phyloP scores from a whole-genome alignment of 2,797 vertebrate species.

The Mus caroli region DNA sequence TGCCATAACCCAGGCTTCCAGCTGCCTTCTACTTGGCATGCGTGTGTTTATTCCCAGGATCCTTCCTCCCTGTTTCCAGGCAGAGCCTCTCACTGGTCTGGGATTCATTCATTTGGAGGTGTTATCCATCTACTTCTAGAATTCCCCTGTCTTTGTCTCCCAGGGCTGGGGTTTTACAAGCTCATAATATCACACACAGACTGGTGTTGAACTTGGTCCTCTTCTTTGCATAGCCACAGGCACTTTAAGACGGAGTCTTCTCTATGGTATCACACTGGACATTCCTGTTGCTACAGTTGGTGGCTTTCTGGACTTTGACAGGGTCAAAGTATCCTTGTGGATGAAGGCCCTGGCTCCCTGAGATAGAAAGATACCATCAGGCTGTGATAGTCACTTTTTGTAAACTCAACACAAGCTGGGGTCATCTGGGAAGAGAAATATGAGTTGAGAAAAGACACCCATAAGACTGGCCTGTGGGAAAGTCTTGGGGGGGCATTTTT shows the following conservation, averaged over 20 bases:
- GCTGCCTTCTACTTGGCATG: background rate
- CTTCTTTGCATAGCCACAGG: background rate
- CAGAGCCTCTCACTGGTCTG: background rate
- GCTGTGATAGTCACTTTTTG: background rate
- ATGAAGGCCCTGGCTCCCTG: background rate
- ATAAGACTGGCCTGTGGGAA: background rate
- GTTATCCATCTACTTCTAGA: background rate
- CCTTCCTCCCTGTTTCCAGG: background rate
- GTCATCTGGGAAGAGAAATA: background rate
- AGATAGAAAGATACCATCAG: background rate
- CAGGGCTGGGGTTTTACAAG: background rate
- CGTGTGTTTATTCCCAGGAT: background rate
- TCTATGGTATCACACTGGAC: background rate
- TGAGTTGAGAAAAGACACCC: background rate
- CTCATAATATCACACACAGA: fast-evolving
- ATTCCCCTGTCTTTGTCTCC: background rate
- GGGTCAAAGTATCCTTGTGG: background rate
- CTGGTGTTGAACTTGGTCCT: background rate
- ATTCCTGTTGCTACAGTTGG: background rate
- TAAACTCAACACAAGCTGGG: background rate
- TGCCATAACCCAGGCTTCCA: background rate
- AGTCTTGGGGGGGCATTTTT: too few relatives aligned
- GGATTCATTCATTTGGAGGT: background rate
- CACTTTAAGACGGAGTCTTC: background rate
- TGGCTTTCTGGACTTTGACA: background rate